Conservation (phyloP, 2,888 invertebrate species). For the Drosophila flavopinicola region DNA sequence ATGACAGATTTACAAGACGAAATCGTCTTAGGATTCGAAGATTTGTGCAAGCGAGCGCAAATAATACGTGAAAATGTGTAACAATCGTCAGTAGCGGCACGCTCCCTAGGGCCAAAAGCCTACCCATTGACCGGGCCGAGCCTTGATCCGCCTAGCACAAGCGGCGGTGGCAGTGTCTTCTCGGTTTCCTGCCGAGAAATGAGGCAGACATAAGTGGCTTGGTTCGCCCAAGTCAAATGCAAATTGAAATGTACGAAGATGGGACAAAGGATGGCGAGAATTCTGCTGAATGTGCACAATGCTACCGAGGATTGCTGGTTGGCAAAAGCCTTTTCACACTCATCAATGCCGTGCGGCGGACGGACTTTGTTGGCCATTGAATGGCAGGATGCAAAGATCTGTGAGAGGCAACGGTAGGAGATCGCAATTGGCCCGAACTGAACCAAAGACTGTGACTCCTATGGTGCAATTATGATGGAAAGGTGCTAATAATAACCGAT, state of each 20-base stretch:
- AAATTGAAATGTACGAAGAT: constrained; percentile 79
- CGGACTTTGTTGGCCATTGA: constrained; percentile 29
- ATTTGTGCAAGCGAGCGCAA: constrained; percentile 62
- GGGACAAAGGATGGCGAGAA: constrained; percentile 37
- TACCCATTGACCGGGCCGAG: constrained; percentile 35
- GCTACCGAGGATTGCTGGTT: constrained; percentile 37
- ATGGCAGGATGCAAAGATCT: constrained; percentile 39
- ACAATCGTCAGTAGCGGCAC: constrained; percentile 60
- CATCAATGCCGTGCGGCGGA: constrained; percentile 49
- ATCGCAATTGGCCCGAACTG: constrained; percentile 51
- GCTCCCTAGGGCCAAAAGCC: constrained; percentile 35
- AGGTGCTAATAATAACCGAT: constrained; percentile 83
- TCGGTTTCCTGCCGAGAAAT: constrained; percentile 46
- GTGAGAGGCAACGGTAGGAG: constrained; percentile 53
- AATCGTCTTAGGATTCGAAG: constrained; percentile 66
- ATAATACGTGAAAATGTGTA: constrained; percentile 55
- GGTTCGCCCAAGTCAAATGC: constrained; percentile 82
- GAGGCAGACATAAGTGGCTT: constrained; percentile 73
- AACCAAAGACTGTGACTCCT: constrained; percentile 67
- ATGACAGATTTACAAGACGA: constrained; percentile 75
- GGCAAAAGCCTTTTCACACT: constrained; percentile 81
- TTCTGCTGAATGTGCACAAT: constrained; percentile 58
- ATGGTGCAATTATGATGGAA: constrained; percentile 83
- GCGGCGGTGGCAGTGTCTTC: constrained; percentile 1
- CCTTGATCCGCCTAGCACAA: constrained; percentile 51